These are phyloP conservation scores for Pandion haliaetus DNA, from an alignment of 2,113 vertebrate species.

Conservation along the genomic window DNA sequence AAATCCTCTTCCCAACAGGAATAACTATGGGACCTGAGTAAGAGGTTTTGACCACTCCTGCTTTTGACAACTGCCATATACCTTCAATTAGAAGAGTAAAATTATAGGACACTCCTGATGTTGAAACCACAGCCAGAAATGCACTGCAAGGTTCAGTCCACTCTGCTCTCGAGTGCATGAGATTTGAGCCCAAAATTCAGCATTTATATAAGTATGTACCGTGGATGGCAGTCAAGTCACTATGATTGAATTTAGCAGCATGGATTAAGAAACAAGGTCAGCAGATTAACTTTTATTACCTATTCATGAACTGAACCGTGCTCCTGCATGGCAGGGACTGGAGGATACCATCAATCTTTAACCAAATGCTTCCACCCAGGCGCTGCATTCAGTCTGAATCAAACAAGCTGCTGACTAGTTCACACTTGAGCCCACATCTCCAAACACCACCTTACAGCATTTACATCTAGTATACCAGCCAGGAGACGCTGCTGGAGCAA, in stretches of 20 bases:
- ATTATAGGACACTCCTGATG: neutral
- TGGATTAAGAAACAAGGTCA: conserved; percentile 23
- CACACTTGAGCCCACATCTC: neutral
- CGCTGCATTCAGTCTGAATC: neutral
- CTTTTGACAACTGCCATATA: neutral
- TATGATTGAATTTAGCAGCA: neutral
- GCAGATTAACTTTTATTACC: conserved; percentile 35
- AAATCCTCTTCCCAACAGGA: neutral
- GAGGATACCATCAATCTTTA: neutral
- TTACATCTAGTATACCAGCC: neutral
- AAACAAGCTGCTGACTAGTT: neutral
- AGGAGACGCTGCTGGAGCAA: neutral
- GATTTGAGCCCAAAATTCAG: neutral
- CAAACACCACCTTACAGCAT: neutral
- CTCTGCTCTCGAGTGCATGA: fast-evolving
- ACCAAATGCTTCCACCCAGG: neutral
- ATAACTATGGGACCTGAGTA: neutral
- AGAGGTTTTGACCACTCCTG: neutral
- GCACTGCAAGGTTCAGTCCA: neutral
- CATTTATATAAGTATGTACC: neutral
- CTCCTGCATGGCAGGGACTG: neutral
- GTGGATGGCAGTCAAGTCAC: neutral
- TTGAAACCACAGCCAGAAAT: neutral
- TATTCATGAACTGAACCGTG: neutral
- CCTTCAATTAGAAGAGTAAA: neutral